Evolutionary conservation across 2,797 vertebrate species (phyloP).

Genomic region (Sebastes glaucus): DNA sequence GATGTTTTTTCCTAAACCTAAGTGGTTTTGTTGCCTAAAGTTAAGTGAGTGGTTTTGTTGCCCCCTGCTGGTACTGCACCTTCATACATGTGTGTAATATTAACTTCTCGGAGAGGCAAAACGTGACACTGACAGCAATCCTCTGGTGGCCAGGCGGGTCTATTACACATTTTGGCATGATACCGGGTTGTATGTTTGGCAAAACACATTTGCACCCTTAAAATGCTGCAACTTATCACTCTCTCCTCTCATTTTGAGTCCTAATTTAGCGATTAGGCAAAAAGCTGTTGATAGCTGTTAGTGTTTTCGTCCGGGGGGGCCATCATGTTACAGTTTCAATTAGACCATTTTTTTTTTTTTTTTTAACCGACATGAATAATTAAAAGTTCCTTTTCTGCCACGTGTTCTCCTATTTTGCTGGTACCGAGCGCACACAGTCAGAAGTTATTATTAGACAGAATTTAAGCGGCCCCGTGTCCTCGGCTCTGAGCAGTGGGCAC

Average conservation of each 20-base stretch:
- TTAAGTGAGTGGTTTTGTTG: too few relatives aligned
- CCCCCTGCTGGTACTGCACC: too few relatives aligned
- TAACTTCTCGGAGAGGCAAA: too few relatives aligned
- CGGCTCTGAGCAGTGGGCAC: conserved; percentile 60
- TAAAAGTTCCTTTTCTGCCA: conserved; percentile 58
- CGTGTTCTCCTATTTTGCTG: conserved; percentile 46
- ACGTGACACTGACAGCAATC: too few relatives aligned
- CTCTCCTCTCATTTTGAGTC: conserved; percentile 43
- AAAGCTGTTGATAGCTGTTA: conserved; percentile 52
- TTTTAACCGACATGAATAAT: conserved; percentile 63
- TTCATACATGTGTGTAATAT: too few relatives aligned
- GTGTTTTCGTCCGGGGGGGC: conserved; percentile 47
- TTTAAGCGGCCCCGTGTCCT: conserved; percentile 65
- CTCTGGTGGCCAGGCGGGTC: too few relatives aligned
- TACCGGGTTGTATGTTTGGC: background rate
- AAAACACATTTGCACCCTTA: background rate
- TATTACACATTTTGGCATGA: too few relatives aligned
- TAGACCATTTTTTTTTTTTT: conserved; percentile 33
- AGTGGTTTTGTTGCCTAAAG: too few relatives aligned
- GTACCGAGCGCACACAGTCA: conserved; percentile 53
- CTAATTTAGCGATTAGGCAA: conserved; percentile 39
- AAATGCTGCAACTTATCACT: conserved; percentile 24
- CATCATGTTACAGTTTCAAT: conserved; percentile 62
- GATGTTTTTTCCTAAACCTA: too few relatives aligned
- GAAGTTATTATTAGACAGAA: conserved; percentile 70